Evolutionary conservation across 2,888 invertebrate species (phyloP).

Genomic region (Leptinotarsa tumamoca): DNA sequence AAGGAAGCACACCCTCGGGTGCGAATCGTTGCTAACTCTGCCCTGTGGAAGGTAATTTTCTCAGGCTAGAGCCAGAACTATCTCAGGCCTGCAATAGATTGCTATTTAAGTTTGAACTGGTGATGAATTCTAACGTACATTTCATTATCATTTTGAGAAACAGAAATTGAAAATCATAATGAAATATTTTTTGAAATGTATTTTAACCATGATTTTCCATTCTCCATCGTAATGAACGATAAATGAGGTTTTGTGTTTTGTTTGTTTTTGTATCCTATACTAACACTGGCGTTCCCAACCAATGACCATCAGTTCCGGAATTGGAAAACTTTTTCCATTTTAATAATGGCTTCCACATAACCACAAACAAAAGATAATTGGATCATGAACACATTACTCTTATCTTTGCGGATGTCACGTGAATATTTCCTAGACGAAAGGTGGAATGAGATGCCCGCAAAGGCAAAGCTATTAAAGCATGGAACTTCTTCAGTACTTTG

Average conservation of each 20-base stretch:
- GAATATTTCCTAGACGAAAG: conserved; percentile 3
- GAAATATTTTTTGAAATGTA: too few relatives aligned
- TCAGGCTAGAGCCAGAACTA: too few relatives aligned
- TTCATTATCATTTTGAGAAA: too few relatives aligned
- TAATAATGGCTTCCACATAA: background rate
- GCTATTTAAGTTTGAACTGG: too few relatives aligned
- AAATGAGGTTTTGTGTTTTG: background rate
- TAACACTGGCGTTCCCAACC: background rate
- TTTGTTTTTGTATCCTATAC: background rate
- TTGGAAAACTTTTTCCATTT: conserved; percentile 17
- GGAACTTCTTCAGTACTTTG: conserved; percentile 14
- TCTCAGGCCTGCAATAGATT: too few relatives aligned
- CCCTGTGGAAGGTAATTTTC: too few relatives aligned
- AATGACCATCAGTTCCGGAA: background rate
- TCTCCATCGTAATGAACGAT: too few relatives aligned
- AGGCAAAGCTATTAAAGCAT: conserved; percentile 15
- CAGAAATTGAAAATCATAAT: too few relatives aligned
- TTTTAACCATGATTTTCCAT: too few relatives aligned
- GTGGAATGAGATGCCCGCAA: conserved; percentile 8
- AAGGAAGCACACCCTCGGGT: too few relatives aligned
- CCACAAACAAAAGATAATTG: conserved; percentile 12
- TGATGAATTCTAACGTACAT: too few relatives aligned
- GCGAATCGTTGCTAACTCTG: too few relatives aligned
- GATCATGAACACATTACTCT: conserved; percentile 17
- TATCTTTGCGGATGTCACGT: conserved; percentile 7